Base-by-base conservation (phyloP, 2,113 vertebrate genomes). In the Chamaea fasciata region DNA sequence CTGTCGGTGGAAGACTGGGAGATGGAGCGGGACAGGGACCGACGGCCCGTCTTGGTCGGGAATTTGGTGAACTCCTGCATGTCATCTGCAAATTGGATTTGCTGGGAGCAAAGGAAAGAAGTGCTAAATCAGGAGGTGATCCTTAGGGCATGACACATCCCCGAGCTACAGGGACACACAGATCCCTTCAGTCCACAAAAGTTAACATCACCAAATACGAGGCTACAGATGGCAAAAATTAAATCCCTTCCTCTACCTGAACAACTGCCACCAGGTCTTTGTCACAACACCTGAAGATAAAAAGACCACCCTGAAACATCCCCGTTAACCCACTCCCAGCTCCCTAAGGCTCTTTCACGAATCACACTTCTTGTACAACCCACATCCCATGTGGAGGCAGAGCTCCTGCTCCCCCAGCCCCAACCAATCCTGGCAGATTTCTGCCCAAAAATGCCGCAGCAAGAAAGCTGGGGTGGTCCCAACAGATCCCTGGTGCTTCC, bases 11-110 rank as follows among this genome's bases (percentile, higher is more conserved):
- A 99, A 33, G 99, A 99, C 97, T 99, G 99, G 0, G 99, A 99
- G 97, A 99, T 99, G 92, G 99, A 99, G 31, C 99, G 98, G 46
- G 99, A 99, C 47, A 99, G 97, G 65, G 99, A 99, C 33, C 99
- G 98, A 1, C 99, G 99, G 50, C 99, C 99, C 2, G 99, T 99
- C 97, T 99, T 99, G 65, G 99, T 99, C 0, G 99, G 99, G 91
- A 98, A 99, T 95, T 99, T 99, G 98, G 98, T 99, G 98, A 99
- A 99, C 79, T 99, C 99, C 95, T 99, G 99, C 98, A 99, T 99
- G 96, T 99, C 99, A 98, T 99, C 99, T 35, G 99, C 99, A 98
- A 99, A 99, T 87, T 99, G 99, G 97, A 99, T 99, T 98, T 99
- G 98, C 98, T 98, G 90, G 15, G 15, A 59, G 67, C 76, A 87